Evolutionary conservation across 2,888 invertebrate species (phyloP), one percentile per base, ranked within the genome.

Genomic region (Polydrusus tereticollis): DNA sequence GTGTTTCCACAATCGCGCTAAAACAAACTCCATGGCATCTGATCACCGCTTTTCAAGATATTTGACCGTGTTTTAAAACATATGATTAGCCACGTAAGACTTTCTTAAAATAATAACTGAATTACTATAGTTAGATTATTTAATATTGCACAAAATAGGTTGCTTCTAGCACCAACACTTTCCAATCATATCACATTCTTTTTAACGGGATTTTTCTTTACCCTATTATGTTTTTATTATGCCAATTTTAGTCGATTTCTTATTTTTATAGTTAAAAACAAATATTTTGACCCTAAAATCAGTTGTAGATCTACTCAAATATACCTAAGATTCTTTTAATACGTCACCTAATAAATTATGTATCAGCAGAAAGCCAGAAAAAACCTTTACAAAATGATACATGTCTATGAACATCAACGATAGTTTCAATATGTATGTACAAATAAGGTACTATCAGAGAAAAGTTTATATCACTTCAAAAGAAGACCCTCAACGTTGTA

Each of bases 181-280:
- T 81, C 65, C 82, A 85, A 84, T 84, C 85, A 85, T 85, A 85
- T 85, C 85, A 85, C 85, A 85, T 83, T 85, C 84, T 81, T 84
- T 83, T 77, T 77, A 75, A 58, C 64, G 52, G 63, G 43, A 41
- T 69, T 33, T 62, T 29, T 55, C 64, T 21, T 63, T 18, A 55
- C 38, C 63, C 52, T 10, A 55, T 10, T 29, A 20, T 55, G 10
- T 47, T 55, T 55, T 38, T 52, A 43, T 62, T 45, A 57, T 38
- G 63, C 63, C 69, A 57, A 69, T 69, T 29, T 26, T 50, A 47
- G 18, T 47, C 16, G 23, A 50, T 20, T n/a, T 50, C 50, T n/a
- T 5, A 45, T 20, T 45, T 45, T 45, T 20, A 20, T 20, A 38
- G 41, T 41, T 41, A 16, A 36, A 36, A 36, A 5, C 6, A 36